A percentile compares a stretch with the other conserved stretches of the same genome.
Evolutionary conservation across 2,888 invertebrate genomes (phyloP).

Genomic region (Ophion ventricosus): DNA sequence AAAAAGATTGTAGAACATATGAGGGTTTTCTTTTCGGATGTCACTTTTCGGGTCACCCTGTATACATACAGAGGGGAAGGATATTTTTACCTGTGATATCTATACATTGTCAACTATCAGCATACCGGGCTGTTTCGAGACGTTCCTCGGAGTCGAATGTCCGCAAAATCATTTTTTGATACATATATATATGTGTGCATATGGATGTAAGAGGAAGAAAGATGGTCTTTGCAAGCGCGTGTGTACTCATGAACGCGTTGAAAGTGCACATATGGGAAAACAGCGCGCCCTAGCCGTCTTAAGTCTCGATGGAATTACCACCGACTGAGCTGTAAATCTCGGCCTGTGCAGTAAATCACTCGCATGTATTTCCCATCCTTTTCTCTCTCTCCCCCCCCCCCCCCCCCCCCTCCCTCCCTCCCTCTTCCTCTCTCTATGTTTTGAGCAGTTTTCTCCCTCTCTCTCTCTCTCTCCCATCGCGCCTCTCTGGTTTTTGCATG

Average conservation of each 20-base stretch:
- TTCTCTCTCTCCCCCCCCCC: conserved; percentile 14
- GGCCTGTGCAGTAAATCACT: conserved; percentile 67
- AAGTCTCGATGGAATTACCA: conserved; percentile 60
- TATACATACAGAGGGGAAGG: no score
- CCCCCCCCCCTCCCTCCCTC: background rate
- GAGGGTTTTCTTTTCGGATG: no score
- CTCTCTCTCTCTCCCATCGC: no score
- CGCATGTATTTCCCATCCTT: conserved; percentile 41
- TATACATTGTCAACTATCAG: no score
- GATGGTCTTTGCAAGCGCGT: conserved; percentile 19
- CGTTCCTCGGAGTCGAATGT: no score
- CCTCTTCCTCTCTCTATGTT: background rate
- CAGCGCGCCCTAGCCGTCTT: conserved; percentile 33
- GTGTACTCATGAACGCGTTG: conserved; percentile 22
- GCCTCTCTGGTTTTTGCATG: no score
- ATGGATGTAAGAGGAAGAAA: conserved; percentile 17
- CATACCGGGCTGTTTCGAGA: no score
- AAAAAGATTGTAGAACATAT: no score
- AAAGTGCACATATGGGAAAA: conserved; percentile 31
- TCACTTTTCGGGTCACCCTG: no score
- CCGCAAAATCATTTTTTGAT: background rate
- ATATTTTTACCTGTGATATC: no score
- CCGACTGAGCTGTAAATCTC: conserved; percentile 70
- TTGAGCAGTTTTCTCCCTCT: background rate
- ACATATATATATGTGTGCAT: background rate